Percentiles rank a stretch among this genome's conserved stretches.
Evolutionary conservation across 2,113 vertebrate species (phyloP).

Genomic region (Leucopsar rothschildi): DNA sequence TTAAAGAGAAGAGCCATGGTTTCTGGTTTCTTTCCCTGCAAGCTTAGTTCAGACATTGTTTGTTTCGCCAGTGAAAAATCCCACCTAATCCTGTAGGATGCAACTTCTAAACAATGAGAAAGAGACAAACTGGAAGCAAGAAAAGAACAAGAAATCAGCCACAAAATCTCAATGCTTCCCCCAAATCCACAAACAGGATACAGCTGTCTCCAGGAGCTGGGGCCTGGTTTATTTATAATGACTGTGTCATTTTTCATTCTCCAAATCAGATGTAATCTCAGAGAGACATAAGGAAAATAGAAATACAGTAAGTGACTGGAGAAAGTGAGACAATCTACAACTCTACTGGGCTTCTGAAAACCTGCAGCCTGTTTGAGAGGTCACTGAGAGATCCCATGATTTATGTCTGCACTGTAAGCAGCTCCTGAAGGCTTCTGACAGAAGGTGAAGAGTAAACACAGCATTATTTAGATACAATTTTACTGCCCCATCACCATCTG

Average conservation of each 20-base stretch:
- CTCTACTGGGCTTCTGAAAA: neutral
- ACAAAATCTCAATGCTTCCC: neutral
- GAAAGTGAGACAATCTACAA: neutral
- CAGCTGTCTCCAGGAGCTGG: neutral
- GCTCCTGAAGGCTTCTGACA: neutral
- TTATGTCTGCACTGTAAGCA: accelerated
- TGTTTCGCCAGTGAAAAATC: neutral
- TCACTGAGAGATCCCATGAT: neutral
- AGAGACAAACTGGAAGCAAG: neutral
- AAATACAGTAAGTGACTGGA: neutral
- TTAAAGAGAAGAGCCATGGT: neutral
- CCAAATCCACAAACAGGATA: constrained; percentile 29
- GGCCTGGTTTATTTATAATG: neutral
- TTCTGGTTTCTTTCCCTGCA: neutral
- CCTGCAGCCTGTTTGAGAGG: neutral
- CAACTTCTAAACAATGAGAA: constrained; percentile 8
- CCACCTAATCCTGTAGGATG: constrained; percentile 17
- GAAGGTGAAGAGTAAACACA: neutral
- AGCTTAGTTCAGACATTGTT: neutral
- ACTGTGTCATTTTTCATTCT: constrained; percentile 32
- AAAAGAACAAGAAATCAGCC: neutral
- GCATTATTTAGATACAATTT: neutral
- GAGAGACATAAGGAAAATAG: neutral
- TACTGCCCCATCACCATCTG: neutral
- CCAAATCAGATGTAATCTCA: neutral